Evolutionary conservation across 2,888 invertebrate species (phyloP), one percentile per base, ranked within the genome.

Genomic region (Sesia bembeciformis): DNA sequence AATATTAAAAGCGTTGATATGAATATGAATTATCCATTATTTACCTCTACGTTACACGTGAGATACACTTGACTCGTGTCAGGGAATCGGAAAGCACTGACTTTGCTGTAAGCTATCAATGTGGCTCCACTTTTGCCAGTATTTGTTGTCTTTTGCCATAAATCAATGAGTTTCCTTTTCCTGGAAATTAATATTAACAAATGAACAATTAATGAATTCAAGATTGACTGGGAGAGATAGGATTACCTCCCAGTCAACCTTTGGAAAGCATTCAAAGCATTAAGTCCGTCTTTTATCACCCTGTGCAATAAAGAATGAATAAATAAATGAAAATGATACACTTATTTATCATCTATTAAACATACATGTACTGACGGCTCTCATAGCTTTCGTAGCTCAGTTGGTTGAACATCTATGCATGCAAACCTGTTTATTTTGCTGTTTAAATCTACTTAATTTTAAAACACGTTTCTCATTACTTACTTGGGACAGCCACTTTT

Each of bases 1-100:
- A 3, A 46, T 46, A 7, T 46, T 46, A 7, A 8, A 46, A 46
- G 4, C n/a, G 4, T 46, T 46, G 42, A 42, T 42, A 43, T 43
- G 43, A 8, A 7, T 46, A 8, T 23, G 23, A 1, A 23, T 23
- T 46, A 3, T 43, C 7, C 4, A 1, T 5, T 5, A 46, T 23
- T 79, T 81, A 93, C 93, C 90, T 94, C 94, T 59, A 94, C 92
- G 66, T 94, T 94, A 75, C 94, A 94, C 7, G 93, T 93, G 3
- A 94, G 76, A 65, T 91, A 94, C 0, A 94, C 93, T 79, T 94
- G 93, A 60, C 92, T 92, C 39, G 91, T 92, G 59, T 94, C 94
- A 0, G 94, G 94, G 70, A 94, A 94, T 60, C 94, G 92, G 79
- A 94, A 94, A 0, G 94, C 93, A 62, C 91, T 92, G 5, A 94